Conservation (phyloP, 2,113 vertebrate species). For the Hippocampus zosterae region DNA sequence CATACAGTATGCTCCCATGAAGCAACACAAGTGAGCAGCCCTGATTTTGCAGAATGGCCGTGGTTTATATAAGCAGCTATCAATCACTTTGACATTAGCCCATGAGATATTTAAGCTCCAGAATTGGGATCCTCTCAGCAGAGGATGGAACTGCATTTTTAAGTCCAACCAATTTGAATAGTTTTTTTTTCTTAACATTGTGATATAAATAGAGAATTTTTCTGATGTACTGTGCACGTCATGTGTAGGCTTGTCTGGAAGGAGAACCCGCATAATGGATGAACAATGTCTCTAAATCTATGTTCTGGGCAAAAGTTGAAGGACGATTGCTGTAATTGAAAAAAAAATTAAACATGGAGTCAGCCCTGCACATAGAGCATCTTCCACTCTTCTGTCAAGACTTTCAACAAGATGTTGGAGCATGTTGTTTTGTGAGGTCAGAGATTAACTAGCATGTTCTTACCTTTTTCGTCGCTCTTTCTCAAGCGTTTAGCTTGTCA, state of each 20-base stretch:
- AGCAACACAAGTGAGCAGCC: slow-evolving; percentile 47
- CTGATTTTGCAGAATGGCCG: slow-evolving; percentile 50
- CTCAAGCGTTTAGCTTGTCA: slow-evolving; percentile 29
- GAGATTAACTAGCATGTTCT: background rate
- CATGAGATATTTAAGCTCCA: slow-evolving; percentile 46
- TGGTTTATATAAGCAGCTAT: slow-evolving; percentile 63
- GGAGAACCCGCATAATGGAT: slow-evolving; percentile 18
- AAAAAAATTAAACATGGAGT: background rate
- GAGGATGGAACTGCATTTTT: slow-evolving; percentile 24
- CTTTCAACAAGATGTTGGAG: background rate
- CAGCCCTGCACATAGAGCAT: background rate
- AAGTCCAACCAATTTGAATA: slow-evolving; percentile 40
- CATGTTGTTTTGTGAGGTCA: background rate
- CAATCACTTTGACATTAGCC: slow-evolving; percentile 66
- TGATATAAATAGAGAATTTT: slow-evolving; percentile 27
- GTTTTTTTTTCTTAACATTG: slow-evolving; percentile 26
- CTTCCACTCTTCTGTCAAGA: background rate
- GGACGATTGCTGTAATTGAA: background rate
- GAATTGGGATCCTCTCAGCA: slow-evolving; percentile 41
- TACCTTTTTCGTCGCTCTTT: slow-evolving; percentile 1
- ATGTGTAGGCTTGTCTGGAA: slow-evolving; percentile 6
- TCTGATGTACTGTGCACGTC: slow-evolving; percentile 11
- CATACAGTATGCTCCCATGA: slow-evolving; percentile 43
- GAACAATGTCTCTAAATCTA: slow-evolving; percentile 10
- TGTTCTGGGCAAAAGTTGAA: background rate